Percentiles rank a stretch among this genome's conserved stretches.
These are phyloP conservation scores for Oxytorus armatus DNA, from an alignment of 2,888 invertebrate genomes.

Conservation along the genomic window DNA sequence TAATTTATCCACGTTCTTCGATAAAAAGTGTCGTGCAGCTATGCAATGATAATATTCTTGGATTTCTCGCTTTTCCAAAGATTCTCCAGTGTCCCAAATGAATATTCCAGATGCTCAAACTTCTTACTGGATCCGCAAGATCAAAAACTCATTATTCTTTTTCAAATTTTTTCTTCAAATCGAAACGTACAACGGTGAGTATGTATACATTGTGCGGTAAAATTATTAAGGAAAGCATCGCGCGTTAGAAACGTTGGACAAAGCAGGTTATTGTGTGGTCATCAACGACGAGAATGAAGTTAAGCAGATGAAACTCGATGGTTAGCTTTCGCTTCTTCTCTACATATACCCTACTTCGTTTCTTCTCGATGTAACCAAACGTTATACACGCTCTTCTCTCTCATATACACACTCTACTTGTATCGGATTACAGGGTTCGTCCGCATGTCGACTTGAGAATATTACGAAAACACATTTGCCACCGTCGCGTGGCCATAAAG, in stretches of 20 bases:
- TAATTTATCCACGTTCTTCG: not conserved
- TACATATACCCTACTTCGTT: slow-evolving; percentile 3
- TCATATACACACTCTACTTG: slow-evolving; percentile 41
- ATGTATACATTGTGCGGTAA: slow-evolving; percentile 1
- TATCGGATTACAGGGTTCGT: slow-evolving; percentile 68
- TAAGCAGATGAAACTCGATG: slow-evolving; percentile 62
- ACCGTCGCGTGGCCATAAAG: slow-evolving; percentile 24
- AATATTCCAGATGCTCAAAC: not conserved
- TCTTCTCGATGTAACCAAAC: slow-evolving; percentile 18
- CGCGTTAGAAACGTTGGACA: slow-evolving; percentile 34
- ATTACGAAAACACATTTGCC: slow-evolving; percentile 59
- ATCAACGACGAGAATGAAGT: slow-evolving; percentile 60
- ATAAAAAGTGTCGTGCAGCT: not conserved
- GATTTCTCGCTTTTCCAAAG: slow-evolving; percentile 6
- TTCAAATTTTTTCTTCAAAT: not conserved
- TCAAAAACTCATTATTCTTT: too few species aligned
- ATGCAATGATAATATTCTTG: slow-evolving; percentile 7
- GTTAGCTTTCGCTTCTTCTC: slow-evolving; percentile 51
- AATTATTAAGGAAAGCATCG: slow-evolving; percentile 22
- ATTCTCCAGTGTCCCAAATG: not conserved
- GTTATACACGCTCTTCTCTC: slow-evolving; percentile 4
- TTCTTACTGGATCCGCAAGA: too few species aligned
- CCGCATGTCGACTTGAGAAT: slow-evolving; percentile 29
- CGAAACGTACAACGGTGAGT: not conserved
- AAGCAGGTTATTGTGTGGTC: slow-evolving; percentile 59